Evolutionary conservation across 2,888 invertebrate species (phyloP).

Genomic region (Rhaphigaster nebulosa): DNA sequence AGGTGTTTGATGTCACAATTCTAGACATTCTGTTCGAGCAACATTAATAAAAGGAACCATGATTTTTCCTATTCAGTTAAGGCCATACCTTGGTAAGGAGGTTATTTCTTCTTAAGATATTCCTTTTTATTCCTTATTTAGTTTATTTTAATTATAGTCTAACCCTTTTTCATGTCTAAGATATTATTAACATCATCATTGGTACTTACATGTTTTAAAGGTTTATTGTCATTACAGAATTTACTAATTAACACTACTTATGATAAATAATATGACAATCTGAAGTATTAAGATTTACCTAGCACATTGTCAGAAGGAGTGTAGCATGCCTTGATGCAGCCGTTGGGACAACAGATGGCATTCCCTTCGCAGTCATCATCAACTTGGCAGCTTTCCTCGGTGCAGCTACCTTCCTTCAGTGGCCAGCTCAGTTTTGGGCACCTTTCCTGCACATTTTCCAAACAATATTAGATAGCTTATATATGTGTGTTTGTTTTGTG

Average conservation of each 20-base stretch:
- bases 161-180: no score
- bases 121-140: no score
- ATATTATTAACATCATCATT: no score
- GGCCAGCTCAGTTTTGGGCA: slow-evolving; percentile 46
- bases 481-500: no score
- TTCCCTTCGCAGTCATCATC: slow-evolving; percentile 28
- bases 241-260: background rate
- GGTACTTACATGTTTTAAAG: no score
- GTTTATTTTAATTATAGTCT: no score
- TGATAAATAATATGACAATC: background rate
- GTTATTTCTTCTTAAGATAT: no score
- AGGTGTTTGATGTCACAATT: no score
- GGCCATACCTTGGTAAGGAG: no score
- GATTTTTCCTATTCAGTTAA: no score
- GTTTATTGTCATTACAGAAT: background rate
- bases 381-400: background rate
- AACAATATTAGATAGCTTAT: background rate
- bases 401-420: background rate
- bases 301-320: slow-evolving; percentile 3
- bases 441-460: slow-evolving; percentile 9
- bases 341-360: slow-evolving; percentile 31
- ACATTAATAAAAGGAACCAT: no score
- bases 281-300: background rate
- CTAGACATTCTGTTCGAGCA: no score
- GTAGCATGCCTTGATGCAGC: slow-evolving; percentile 49